These are phyloP conservation scores for Sardinella longiceps DNA, from an alignment of 2,797 vertebrate species.

Conservation along the genomic window DNA sequence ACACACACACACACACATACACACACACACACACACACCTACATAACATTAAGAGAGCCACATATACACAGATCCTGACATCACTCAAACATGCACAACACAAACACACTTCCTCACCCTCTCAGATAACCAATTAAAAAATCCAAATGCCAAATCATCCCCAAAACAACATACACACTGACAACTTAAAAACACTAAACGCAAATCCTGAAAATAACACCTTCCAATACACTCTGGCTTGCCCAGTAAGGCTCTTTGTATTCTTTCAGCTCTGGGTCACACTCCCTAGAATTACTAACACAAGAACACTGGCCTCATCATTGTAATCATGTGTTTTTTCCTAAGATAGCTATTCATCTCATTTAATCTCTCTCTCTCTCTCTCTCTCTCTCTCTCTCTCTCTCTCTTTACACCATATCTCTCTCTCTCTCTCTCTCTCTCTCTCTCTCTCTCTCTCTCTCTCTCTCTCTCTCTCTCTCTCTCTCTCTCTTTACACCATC, in stretches of 20 bases:
- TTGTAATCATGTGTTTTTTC: not conserved
- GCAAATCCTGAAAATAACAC: no score
- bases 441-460: not conserved
- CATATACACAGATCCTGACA: no score
- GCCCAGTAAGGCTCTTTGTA: not conserved
- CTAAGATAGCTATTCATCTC: not conserved
- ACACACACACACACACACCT: no score
- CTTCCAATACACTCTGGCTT: no score
- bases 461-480: no score
- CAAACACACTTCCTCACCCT: no score
- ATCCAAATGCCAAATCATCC: no score
- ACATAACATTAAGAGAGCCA: no score
- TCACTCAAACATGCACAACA: no score
- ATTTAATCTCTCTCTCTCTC: not conserved
- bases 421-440: not conserved
- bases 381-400: not conserved
- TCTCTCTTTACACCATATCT: not conserved
- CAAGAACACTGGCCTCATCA: not conserved
- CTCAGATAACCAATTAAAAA: not conserved
- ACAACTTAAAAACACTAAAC: no score
- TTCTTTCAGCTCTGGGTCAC: not conserved
- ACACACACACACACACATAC: no score
- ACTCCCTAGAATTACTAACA: not conserved
- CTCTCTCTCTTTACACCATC: no score
- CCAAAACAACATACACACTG: not conserved